Evolutionary conservation across 2,888 invertebrate genomes (phyloP).

Genomic region (Andrena hattorfiana): DNA sequence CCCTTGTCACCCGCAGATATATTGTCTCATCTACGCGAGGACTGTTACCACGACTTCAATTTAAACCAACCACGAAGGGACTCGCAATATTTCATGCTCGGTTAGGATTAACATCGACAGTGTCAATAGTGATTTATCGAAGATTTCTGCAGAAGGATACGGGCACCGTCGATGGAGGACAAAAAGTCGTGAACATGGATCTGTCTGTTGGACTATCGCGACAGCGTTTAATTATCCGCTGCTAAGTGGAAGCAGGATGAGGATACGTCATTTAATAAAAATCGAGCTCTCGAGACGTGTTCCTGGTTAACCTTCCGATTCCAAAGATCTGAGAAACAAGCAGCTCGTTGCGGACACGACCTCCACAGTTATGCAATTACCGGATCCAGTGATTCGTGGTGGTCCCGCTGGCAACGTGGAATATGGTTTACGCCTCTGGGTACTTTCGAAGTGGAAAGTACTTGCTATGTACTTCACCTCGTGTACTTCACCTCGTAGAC

Average conservation of each 20-base stretch:
- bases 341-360: conserved; percentile 64
- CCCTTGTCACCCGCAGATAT: conserved; percentile 3
- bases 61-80: not conserved
- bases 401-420: conserved; percentile 39
- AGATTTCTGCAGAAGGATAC: not conserved
- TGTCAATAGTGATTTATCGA: conserved; percentile 32
- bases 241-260: conserved; percentile 8
- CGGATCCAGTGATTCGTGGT: conserved; percentile 52
- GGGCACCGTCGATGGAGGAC: not conserved
- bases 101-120: conserved; percentile 17
- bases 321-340: conserved; percentile 52
- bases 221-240: conserved; percentile 27
- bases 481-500: conserved; percentile 44
- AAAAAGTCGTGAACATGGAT: conserved; percentile 11
- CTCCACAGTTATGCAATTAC: conserved; percentile 71
- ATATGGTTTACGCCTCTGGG: conserved; percentile 30
- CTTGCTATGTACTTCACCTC: conserved; percentile 60
- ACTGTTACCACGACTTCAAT: conserved; percentile 3
- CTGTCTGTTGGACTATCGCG: not conserved
- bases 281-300: conserved; percentile 17
- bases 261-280: conserved; percentile 32
- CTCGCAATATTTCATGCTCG: conserved; percentile 25
- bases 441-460: conserved; percentile 39
- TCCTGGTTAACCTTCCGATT: conserved; percentile 44
- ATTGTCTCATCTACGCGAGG: conserved; percentile 13